A percentile compares a stretch with the other conserved stretches of the same genome.
Evolutionary conservation across 2,888 invertebrate genomes (phyloP).

Genomic region (Aporophyla nigra): DNA sequence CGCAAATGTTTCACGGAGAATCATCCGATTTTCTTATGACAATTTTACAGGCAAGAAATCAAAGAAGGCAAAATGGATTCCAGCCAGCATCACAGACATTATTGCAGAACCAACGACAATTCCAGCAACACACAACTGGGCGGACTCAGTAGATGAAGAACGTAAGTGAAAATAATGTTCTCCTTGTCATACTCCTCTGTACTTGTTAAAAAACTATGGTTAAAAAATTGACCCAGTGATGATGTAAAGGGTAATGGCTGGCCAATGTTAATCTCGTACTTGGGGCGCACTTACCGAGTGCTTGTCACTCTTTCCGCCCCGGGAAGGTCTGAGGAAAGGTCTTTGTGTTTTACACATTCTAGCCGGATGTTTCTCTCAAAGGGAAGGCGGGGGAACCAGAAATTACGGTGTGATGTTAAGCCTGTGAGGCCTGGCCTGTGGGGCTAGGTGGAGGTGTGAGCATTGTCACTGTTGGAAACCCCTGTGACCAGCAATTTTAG

Average conservation of each 20-base stretch:
- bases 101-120: constrained; percentile 93
- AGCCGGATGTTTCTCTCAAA: constrained; percentile 93
- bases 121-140: constrained; percentile 93
- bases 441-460: constrained; percentile 87
- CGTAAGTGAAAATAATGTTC: constrained; percentile 87
- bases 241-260: constrained; percentile 87
- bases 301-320: constrained; percentile 91
- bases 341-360: constrained; percentile 91
- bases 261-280: constrained; percentile 94
- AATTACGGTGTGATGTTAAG: constrained; percentile 89
- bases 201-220: not conserved
- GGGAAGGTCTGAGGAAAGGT: constrained; percentile 96
- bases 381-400: constrained; percentile 94
- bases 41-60: constrained; percentile 94
- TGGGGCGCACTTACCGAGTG: constrained; percentile 93
- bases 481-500: constrained; percentile 94
- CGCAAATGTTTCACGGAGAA: constrained; percentile 58
- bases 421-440: constrained; percentile 89
- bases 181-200: constrained; percentile 6
- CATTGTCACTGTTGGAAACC: constrained; percentile 92
- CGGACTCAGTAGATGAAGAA: constrained; percentile 96
- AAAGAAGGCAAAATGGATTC: constrained; percentile 96
- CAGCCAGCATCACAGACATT: constrained; percentile 95
- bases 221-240: constrained; percentile 82
- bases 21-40: constrained; percentile 51